Evolutionary conservation across 37 sponge, comb jelly and placozoan species (phyloP), one percentile per base, ranked within the genome.

Genomic region (Chondrilla cf. caribensis): DNA sequence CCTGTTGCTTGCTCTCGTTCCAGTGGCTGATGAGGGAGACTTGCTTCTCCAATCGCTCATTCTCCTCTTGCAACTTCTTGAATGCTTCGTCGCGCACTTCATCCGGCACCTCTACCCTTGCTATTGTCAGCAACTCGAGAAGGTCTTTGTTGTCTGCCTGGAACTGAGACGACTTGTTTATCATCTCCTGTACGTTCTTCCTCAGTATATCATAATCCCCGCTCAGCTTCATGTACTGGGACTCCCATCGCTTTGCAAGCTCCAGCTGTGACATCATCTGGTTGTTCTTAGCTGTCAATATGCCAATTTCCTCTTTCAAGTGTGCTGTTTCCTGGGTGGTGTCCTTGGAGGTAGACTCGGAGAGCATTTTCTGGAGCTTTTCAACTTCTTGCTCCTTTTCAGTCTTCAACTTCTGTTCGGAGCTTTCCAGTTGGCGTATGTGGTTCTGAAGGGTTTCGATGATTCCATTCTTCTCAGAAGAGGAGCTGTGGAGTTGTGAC

Each of bases 11-110:
- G 24, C 87, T 82, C 67, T 92, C 92, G 33, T 88, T 92, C 92
- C 92, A 92, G 24, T 92, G 92, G 54, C 92, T 88, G 36, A 92
- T 60, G 0, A 88, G 58, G 29, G 89, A 88, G 8, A 92, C 86
- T 25, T 92, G 86, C 66, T 88, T 80, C 58, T 92, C 89, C 26
- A 92, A 54, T 24, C 70, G 60, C 21, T 68, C 82, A 71, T 92
- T 92, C 64, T 88, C 88, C 55, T 92, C 89, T 47, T 79, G 83
- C 15, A 92, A 32, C 14, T 35, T 57, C 60, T 64, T 40, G 36
- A 58, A 58, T 32, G 79, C 82, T 59, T 84, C 85, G 24, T 37
- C 62, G 22, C 58, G 19, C 25, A 43, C 60, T 14, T 35, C 47
- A 8, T 31, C 33, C 0, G 68, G 33, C 14, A 36, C 31, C 2